phyloP scores from a whole-genome alignment of 2,797 vertebrate species.

The Sarcoramphus papa region DNA sequence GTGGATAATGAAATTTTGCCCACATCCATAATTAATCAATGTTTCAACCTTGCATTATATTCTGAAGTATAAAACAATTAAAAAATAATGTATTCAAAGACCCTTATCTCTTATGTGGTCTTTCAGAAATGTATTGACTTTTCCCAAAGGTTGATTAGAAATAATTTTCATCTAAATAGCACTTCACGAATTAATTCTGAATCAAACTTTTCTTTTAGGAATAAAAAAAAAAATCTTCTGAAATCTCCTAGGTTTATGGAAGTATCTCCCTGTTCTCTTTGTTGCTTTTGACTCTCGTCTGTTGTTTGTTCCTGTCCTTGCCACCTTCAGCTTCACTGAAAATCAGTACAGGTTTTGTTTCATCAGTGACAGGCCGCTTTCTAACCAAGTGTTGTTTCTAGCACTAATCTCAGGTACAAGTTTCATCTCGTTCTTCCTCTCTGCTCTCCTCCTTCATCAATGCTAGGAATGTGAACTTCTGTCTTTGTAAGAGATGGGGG shows the following conservation, averaged over 20 bases:
- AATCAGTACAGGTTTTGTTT: background rate
- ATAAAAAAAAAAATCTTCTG: background rate
- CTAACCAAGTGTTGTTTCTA: background rate
- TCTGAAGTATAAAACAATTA: constrained; percentile 42
- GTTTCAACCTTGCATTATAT: background rate
- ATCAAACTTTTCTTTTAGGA: constrained; percentile 14
- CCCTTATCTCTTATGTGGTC: background rate
- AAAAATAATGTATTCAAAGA: constrained; percentile 30
- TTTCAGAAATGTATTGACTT: constrained; percentile 50
- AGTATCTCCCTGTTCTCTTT: background rate
- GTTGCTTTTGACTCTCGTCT: background rate
- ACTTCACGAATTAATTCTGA: background rate
- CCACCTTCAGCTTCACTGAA: background rate
- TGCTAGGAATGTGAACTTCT: background rate
- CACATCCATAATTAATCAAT: constrained; percentile 28
- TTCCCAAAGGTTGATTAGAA: constrained; percentile 30
- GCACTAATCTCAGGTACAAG: background rate
- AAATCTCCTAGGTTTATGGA: background rate
- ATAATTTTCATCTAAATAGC: constrained; percentile 29
- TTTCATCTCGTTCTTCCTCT: background rate
- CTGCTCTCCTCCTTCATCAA: background rate
- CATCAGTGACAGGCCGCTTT: background rate
- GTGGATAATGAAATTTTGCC: constrained; percentile 24
- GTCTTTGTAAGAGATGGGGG: background rate
- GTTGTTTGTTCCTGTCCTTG: background rate